Base-by-base conservation (phyloP, 2,888 invertebrate genomes). In the Aleiodes leptofemur region DNA sequence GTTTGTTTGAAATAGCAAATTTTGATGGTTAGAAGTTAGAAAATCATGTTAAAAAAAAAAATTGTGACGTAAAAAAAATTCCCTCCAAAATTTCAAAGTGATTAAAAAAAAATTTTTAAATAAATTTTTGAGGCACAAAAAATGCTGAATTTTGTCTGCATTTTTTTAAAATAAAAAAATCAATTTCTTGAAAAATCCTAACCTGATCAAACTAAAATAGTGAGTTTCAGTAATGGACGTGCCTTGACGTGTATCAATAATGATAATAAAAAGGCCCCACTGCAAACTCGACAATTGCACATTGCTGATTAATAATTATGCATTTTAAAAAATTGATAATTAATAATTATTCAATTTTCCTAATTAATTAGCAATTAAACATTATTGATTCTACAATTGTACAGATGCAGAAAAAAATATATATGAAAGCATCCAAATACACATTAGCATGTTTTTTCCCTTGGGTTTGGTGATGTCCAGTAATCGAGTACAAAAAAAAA, bases 221-320 rank as follows among this genome's bases (percentile, higher is more conserved):
- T 13, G 34, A 59, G 59, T 4, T 4, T n/a, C 34, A 13, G 31
- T 59, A 59, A 59, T 59, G 59, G 59, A 59, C 6, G 51, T 34
- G 34, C 34, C 59, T 59, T 59, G 59, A 59, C 59, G 59, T 59
- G 59, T 59, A 59, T 59, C n/a, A 38, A 59, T 23, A 23, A 57
- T 31, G 59, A 38, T 38, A 14, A 59, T 59, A 59, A 59, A 59
- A 34, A 31, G 34, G 23, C 23, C 57, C 31, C 57, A 57, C 31
- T 31, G 31, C 31, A 31, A 57, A 57, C 29, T 57, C 57, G 13
- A 57, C 29, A 5, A 57, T 59, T 59, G 34, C 23, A 31, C 57
- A 59, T 38, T 38, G 38, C 34, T 13, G 34, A 34, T 38, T 59
- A 31, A 59, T 34, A 31, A 59, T 59, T 51, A 14, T 51, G 14